phyloP scores from a whole-genome alignment of 1,140 invertebrate species.

The Portunus trituberculatus region DNA sequence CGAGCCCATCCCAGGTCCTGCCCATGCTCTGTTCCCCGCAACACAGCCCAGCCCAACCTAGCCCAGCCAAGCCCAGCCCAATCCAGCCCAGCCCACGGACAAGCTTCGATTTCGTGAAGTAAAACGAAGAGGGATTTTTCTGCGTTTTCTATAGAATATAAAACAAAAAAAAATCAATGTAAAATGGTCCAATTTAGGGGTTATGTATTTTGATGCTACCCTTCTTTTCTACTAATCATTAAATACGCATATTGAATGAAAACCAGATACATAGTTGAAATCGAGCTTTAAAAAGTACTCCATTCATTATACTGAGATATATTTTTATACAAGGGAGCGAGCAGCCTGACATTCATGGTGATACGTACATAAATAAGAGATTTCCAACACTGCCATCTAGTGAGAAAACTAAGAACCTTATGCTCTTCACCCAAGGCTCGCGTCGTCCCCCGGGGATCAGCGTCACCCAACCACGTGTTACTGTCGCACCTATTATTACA shows the following conservation, averaged over 20 bases:
- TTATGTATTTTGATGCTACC: no score
- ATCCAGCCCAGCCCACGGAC: conserved; percentile 87
- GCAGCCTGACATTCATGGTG: no score
- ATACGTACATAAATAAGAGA: neutral
- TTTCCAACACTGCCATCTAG: neutral
- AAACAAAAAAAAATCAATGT: no score
- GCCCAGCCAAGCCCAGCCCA: neutral
- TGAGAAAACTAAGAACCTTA: neutral
- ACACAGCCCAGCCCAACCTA: neutral
- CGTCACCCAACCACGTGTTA: neutral
- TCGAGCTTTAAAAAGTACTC: neutral
- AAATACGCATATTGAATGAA: no score
- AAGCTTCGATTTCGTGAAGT: conserved; percentile 83
- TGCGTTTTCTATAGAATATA: no score
- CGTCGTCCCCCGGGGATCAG: neutral
- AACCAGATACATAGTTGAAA: neutral
- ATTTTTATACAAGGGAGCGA: neutral
- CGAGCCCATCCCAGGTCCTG: neutral
- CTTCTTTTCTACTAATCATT: no score
- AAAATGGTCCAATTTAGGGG: no score
- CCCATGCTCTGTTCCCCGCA: neutral
- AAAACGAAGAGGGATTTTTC: no score
- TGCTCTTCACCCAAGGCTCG: neutral
- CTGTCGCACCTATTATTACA: neutral
- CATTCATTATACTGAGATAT: neutral